Conservation (phyloP, 2,113 vertebrate genomes). For the Gulo gulo region DNA sequence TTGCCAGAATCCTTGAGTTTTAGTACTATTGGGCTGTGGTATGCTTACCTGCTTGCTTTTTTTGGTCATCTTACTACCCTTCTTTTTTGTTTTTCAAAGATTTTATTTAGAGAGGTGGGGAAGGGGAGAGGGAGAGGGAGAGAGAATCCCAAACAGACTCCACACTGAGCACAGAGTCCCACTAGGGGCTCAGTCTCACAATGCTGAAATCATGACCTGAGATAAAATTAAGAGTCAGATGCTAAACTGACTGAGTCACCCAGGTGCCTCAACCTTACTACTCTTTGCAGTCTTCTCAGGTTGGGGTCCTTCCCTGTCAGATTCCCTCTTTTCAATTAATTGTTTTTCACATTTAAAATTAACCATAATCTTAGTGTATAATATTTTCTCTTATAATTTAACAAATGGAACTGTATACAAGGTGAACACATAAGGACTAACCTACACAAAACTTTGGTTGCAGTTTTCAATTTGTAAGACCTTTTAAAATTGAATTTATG, state of each 20-base stretch:
- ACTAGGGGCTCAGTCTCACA: background rate
- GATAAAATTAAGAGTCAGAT: background rate
- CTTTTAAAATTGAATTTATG: background rate
- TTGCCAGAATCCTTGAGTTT: background rate
- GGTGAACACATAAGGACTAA: background rate
- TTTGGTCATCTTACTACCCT: background rate
- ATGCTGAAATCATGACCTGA: background rate
- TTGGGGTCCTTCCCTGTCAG: background rate
- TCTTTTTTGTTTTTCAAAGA: background rate
- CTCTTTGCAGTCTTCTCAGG: background rate
- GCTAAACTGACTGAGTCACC: background rate
- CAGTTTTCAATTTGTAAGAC: background rate
- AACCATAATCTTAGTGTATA: background rate
- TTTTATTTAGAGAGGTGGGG: background rate
- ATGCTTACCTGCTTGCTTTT: background rate
- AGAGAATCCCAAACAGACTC: background rate
- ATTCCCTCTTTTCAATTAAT: background rate
- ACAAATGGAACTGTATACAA: background rate
- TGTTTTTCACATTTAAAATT: background rate
- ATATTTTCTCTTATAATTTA: background rate
- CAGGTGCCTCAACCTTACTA: background rate
- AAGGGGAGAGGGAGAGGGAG: background rate
- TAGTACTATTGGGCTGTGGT: fast-evolving
- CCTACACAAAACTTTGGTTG: background rate
- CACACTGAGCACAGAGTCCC: background rate